Evolutionary conservation across 2,888 invertebrate species (phyloP).

Genomic region (Clistopyga incitator): DNA sequence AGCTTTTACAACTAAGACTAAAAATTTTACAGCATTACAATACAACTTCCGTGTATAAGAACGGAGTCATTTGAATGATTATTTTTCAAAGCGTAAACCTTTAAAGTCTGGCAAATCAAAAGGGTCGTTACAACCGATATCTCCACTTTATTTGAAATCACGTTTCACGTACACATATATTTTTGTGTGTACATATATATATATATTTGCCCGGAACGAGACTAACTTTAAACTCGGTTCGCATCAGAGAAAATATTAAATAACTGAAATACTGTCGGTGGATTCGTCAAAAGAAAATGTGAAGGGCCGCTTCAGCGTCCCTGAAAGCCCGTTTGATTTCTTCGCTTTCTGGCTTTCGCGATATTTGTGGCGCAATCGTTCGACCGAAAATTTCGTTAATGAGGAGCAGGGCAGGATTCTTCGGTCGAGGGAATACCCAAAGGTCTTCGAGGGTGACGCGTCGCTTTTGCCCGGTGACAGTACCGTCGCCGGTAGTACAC

Average conservation of each 20-base stretch:
- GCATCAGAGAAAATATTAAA: background rate
- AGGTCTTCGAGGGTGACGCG: constrained; percentile 35
- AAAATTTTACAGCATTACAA: too few relatives aligned
- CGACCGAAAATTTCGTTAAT: constrained; percentile 61
- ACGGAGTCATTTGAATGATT: too few relatives aligned
- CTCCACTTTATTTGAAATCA: background rate
- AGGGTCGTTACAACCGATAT: too few relatives aligned
- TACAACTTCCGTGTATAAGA: too few relatives aligned
- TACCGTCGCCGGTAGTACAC: constrained; percentile 23
- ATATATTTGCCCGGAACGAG: background rate
- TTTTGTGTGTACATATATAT: too few relatives aligned
- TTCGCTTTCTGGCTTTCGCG: constrained; percentile 11
- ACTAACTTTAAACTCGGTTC: background rate
- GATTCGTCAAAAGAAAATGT: background rate
- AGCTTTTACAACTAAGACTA: too few relatives aligned
- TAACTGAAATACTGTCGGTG: background rate
- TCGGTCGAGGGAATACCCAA: constrained; percentile 42
- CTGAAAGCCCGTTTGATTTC: constrained; percentile 21
- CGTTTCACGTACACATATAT: too few relatives aligned
- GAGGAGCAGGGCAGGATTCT: constrained; percentile 41
- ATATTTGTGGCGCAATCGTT: constrained; percentile 17
- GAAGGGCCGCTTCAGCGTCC: background rate
- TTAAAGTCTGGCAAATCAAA: too few relatives aligned
- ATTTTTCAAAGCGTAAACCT: too few relatives aligned
- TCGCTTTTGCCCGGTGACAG: background rate